Conservation (phyloP, 2,888 invertebrate genomes). For the Athalia circularis region DNA sequence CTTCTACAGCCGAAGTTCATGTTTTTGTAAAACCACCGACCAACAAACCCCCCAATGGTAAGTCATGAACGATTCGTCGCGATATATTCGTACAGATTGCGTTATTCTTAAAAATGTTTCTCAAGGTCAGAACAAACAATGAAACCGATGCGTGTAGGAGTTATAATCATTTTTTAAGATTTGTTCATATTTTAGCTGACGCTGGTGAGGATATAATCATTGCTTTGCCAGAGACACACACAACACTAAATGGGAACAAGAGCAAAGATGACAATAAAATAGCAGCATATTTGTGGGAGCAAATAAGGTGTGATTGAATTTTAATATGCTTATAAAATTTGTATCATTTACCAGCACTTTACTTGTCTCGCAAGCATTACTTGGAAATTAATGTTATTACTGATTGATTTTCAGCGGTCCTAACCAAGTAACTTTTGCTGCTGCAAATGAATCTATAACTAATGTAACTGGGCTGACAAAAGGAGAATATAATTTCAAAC, state of each 20-base stretch:
- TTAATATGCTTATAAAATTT: conserved; percentile 1
- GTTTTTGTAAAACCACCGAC: conserved; percentile 95
- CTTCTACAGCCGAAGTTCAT: conserved; percentile 90
- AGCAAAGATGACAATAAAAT: conserved; percentile 91
- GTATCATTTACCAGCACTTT: background rate
- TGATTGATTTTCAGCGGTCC: conserved; percentile 74
- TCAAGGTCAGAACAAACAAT: background rate
- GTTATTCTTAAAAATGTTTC: background rate
- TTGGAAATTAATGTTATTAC: conserved; percentile 21
- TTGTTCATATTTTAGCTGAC: conserved; percentile 68
- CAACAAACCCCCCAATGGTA: conserved; percentile 87
- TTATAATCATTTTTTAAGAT: too few species aligned
- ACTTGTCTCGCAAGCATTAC: background rate
- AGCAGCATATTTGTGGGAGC: conserved; percentile 89
- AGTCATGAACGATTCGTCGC: conserved; percentile 56
- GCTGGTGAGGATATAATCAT: conserved; percentile 80
- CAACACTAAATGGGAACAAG: conserved; percentile 85
- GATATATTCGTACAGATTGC: background rate
- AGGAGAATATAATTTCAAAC: conserved; percentile 87
- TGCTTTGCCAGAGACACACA: conserved; percentile 89
- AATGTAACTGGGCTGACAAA: conserved; percentile 89
- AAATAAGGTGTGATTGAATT: conserved; percentile 77
- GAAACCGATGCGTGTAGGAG: conserved; percentile 9
- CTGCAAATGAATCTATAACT: conserved; percentile 80
- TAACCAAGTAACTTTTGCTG: conserved; percentile 72